These are phyloP conservation scores for Vulpes ferrilata DNA, from an alignment of 2,113 vertebrate species.

Conservation along the genomic window DNA sequence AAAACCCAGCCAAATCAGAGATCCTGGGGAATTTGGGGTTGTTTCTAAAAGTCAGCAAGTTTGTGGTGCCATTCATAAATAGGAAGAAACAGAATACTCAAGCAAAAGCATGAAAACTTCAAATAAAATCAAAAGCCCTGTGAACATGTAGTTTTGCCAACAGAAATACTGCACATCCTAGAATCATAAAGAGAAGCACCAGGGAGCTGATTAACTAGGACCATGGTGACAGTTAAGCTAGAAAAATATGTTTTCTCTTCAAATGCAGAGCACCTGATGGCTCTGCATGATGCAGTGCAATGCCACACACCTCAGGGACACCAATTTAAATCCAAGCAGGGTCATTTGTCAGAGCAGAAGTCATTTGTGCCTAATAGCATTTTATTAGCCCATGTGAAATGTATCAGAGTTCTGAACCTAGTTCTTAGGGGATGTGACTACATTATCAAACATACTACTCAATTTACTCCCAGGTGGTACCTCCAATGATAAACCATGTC, in stretches of 20 bases:
- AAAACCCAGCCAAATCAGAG: conserved; percentile 3
- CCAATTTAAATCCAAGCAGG: conserved; percentile 70
- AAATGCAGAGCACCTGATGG: conserved; percentile 66
- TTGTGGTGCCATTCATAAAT: conserved; percentile 67
- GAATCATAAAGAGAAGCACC: conserved; percentile 70
- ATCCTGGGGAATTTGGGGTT: conserved; percentile 24
- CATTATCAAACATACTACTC: not conserved
- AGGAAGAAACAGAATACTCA: conserved; percentile 71
- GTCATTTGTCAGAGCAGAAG: conserved; percentile 67
- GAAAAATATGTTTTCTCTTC: conserved; percentile 67
- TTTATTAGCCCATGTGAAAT: conserved; percentile 31
- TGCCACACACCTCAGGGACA: conserved; percentile 48
- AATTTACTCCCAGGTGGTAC: not conserved
- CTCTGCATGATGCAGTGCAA: not conserved
- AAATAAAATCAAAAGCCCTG: conserved; percentile 74
- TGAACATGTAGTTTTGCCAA: conserved; percentile 38
- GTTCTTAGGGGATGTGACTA: not conserved
- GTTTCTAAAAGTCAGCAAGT: conserved; percentile 57
- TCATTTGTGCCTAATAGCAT: conserved; percentile 48
- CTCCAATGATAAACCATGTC: not conserved
- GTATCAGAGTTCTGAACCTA: conserved; percentile 33
- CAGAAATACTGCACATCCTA: conserved; percentile 36
- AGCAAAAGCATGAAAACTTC: conserved; percentile 65
- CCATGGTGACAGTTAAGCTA: conserved; percentile 53
- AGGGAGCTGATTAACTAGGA: conserved; percentile 71